Conservation (phyloP, 2,797 vertebrate species). For the Rhinatrema bivittatum region DNA sequence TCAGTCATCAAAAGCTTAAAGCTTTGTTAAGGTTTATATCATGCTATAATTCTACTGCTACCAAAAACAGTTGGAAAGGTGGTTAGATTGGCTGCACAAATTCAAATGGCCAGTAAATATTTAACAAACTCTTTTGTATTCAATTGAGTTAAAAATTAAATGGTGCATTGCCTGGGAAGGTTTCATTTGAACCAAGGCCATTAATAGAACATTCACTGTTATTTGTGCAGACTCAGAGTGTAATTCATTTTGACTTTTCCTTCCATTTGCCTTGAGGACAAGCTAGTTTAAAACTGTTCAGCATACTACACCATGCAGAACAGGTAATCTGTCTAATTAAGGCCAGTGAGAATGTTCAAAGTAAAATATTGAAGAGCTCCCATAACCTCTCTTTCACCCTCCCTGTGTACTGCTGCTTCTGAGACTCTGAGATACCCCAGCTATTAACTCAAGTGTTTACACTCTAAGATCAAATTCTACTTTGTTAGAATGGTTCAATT, state of each 20-base stretch:
- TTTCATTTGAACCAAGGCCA: conserved; percentile 49
- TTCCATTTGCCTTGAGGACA: conserved; percentile 90
- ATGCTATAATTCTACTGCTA: conserved; percentile 14
- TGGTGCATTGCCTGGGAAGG: conserved; percentile 52
- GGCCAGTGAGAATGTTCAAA: conserved; percentile 75
- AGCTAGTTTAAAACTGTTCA: conserved; percentile 77
- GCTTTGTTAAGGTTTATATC: conserved; percentile 11
- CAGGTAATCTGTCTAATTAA: conserved; percentile 99
- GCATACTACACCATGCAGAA: conserved; percentile 80
- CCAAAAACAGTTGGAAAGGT: background rate
- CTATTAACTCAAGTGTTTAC: conserved; percentile 76
- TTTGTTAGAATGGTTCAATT: conserved; percentile 65
- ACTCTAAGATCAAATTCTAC: conserved; percentile 66
- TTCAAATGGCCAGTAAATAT: conserved; percentile 66
- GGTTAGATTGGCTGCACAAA: conserved; percentile 37
- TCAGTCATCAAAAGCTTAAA: conserved; percentile 13
- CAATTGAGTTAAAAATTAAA: conserved; percentile 79
- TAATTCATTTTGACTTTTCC: conserved; percentile 85
- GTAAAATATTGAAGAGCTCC: conserved; percentile 87
- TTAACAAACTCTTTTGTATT: conserved; percentile 74
- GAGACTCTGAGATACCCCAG: conserved; percentile 64
- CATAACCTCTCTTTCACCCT: conserved; percentile 91
- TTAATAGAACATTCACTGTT: conserved; percentile 69
- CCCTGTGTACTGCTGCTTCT: conserved; percentile 64
- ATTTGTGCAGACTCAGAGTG: conserved; percentile 69